Evolutionary conservation across 2,888 invertebrate genomes (phyloP), one percentile per base, ranked within the genome.

Genomic region (Rotaria magnacalcarata): DNA sequence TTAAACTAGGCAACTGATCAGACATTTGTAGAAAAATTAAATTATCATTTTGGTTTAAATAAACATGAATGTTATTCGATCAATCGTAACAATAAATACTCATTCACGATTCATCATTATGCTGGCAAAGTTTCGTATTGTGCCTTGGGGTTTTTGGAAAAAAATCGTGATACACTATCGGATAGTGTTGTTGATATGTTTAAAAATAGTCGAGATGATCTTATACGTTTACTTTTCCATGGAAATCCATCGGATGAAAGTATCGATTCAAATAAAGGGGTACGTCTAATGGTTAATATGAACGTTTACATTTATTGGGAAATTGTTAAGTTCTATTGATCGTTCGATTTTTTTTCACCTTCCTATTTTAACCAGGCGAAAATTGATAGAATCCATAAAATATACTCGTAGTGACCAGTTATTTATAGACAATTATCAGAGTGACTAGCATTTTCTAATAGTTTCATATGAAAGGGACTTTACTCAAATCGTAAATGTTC

Each of bases 101-200:
- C 87, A 41, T 90, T 90, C 87, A 89, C 90, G 60, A 89, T 90
- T 80, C 87, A 88, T 58, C 90, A 90, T 87, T 90, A 90, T 88
- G 90, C 90, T 85, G 90, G 90, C 84, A 89, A 90, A 88, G 90
- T 90, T 87, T 86, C 88, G 27, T 90, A 90, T 87, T 88, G 88
- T 87, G 89, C 89, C 14, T 86, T 85, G 14, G 88, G 88, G 21
- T 90, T 90, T 90, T 87, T 90, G 85, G 90, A 90, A 88, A 90
- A 90, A 88, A 90, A 90, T 88, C 87, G 90, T 54, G 90, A 90
- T 88, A 90, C 90, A 1, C 87, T 90, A 56, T 90, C 90, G 10
- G 88, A 89, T 67, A 90, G 90, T 56, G 88, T 90, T 50, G 89
- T 89, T 87, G 89, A 90, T 86, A 89, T 90, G 87, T 87, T 90